These are phyloP conservation scores for Paelopatides confundens DNA, from an alignment of 53 echinoderm and acorn worm species.

Conservation along the genomic window DNA sequence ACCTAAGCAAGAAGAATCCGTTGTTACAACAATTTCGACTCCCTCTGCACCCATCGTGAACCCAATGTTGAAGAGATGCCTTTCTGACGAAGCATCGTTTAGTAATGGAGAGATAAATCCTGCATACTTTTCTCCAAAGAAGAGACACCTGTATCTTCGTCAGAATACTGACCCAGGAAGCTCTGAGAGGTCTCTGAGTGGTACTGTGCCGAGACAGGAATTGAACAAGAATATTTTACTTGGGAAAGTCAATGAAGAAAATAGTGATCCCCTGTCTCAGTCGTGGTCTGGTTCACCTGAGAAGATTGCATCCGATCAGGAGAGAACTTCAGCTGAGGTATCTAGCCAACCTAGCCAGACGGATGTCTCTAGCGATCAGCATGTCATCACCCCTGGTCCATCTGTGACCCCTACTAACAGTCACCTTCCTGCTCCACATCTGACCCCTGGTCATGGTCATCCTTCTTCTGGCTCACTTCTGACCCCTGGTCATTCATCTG, in stretches of 20 bases:
- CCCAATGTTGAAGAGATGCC: constrained; percentile 12
- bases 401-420: neutral
- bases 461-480: neutral
- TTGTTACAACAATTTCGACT: neutral
- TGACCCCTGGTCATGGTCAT: neutral
- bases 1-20: neutral
- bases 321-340: neutral
- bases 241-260: neutral
- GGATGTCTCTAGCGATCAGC: neutral
- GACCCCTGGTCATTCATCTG: too few relatives aligned
- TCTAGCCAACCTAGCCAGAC: neutral
- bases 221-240: neutral
- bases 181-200: neutral
- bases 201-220: constrained; percentile 33
- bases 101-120: constrained; percentile 47
- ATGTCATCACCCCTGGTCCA: neutral
- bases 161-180: constrained; percentile 68
- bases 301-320: neutral
- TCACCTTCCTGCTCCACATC: neutral
- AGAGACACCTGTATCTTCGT: constrained; percentile 61
- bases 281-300: constrained; percentile 22
- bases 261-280: neutral
- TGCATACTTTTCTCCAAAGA: constrained; percentile 71
- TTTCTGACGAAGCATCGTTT: constrained; percentile 51
- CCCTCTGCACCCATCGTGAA: neutral